Evolutionary conservation across 2,113 vertebrate genomes (phyloP).

Genomic region (Gavialis gangeticus): DNA sequence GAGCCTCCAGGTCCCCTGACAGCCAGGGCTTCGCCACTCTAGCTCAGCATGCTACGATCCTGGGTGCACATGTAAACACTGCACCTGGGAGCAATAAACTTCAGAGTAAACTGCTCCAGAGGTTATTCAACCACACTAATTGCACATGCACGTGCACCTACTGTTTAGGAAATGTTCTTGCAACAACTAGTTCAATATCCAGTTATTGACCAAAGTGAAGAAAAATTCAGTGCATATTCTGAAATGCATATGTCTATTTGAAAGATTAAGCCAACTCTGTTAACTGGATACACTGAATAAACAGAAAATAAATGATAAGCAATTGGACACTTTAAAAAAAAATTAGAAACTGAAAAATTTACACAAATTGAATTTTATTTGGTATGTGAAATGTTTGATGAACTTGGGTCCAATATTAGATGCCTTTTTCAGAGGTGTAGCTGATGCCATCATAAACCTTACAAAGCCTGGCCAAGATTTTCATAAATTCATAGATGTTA

Average conservation of each 20-base stretch:
- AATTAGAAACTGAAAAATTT: neutral
- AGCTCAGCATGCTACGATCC: too few relatives aligned
- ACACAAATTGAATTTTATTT: neutral
- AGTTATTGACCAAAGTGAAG: neutral
- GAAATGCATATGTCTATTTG: neutral
- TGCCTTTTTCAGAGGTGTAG: neutral
- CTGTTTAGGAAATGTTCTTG: neutral
- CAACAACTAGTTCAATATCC: neutral
- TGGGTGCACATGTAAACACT: too few relatives aligned
- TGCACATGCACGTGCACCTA: too few relatives aligned
- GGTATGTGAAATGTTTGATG: neutral
- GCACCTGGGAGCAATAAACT: too few relatives aligned
- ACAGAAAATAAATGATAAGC: neutral
- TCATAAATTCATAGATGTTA: too few relatives aligned
- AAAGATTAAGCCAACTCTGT: neutral
- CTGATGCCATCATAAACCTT: neutral
- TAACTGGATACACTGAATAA: neutral
- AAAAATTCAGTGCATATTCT: neutral
- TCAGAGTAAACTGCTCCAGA: too few relatives aligned
- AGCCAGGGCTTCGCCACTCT: too few relatives aligned
- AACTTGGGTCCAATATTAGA: neutral
- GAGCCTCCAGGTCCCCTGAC: too few relatives aligned
- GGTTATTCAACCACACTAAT: too few relatives aligned
- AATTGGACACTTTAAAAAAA: neutral
- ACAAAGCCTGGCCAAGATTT: too few relatives aligned